A percentile compares a stretch with the other conserved stretches of the same genome.
These are phyloP conservation scores for Acrocephalus kingi DNA, from an alignment of 2,113 vertebrate genomes.

Conservation along the genomic window DNA sequence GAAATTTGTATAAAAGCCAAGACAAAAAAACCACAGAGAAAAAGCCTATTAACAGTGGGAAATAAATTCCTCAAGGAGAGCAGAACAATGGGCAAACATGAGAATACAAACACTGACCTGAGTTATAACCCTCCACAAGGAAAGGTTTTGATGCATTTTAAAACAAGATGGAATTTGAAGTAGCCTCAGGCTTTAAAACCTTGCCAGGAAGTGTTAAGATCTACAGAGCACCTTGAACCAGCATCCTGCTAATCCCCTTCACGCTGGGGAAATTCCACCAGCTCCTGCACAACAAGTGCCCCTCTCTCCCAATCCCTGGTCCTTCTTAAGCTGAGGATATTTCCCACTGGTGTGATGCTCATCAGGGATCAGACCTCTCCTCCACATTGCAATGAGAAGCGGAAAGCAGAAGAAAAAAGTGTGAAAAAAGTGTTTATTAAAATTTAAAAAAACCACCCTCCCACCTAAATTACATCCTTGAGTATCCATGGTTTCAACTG, in stretches of 20 bases:
- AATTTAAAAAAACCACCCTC: not conserved
- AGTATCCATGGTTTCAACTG: not conserved
- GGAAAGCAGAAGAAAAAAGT: not conserved
- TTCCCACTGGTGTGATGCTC: not conserved
- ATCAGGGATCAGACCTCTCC: not conserved
- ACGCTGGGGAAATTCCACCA: not conserved
- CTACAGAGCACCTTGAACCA: constrained; percentile 11
- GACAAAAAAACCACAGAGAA: not conserved
- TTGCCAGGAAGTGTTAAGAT: constrained; percentile 21
- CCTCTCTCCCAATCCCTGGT: not conserved
- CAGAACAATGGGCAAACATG: not conserved
- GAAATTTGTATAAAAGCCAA: accelerated
- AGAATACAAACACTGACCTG: not conserved
- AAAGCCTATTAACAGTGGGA: not conserved
- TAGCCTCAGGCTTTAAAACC: not conserved
- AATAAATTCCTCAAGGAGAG: not conserved
- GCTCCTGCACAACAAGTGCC: not conserved
- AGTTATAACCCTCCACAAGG: not conserved
- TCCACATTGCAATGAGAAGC: not conserved
- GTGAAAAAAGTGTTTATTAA: not conserved
- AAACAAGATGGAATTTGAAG: not conserved
- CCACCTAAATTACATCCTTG: not conserved
- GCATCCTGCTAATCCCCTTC: not conserved
- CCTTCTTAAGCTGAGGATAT: not conserved
- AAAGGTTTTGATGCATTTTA: not conserved